A percentile compares a stretch with the other conserved stretches of the same genome.
phyloP scores from a whole-genome alignment of 1,140 invertebrate species.

The Tribolium castaneum region DNA sequence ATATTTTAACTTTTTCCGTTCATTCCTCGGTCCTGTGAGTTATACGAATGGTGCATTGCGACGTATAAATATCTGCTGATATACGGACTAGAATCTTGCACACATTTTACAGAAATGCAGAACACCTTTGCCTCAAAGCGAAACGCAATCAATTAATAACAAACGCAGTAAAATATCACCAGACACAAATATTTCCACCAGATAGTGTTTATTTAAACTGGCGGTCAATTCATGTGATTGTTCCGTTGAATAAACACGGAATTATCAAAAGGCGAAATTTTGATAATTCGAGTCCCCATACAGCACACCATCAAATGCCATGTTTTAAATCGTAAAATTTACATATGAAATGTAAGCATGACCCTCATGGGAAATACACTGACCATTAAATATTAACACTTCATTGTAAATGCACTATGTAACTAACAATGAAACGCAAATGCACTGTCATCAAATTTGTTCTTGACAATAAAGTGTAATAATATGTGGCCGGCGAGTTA shows the following conservation, averaged over 20 bases:
- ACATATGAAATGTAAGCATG: constrained; percentile 48
- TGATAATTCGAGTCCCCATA: constrained; percentile 25
- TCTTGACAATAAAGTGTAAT: constrained; percentile 38
- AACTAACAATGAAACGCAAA: constrained; percentile 47
- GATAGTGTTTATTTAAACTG: constrained; percentile 39
- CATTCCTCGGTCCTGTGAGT: constrained; percentile 24
- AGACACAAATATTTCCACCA: constrained; percentile 7
- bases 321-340: constrained; percentile 50
- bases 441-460: constrained; percentile 40
- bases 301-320: constrained; percentile 32
- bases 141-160: constrained; percentile 10
- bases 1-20: constrained; percentile 33
- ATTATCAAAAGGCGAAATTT: constrained; percentile 16
- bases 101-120: constrained; percentile 38
- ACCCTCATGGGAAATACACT: constrained; percentile 48
- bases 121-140: neutral
- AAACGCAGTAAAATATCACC: constrained; percentile 13
- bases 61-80: constrained; percentile 46
- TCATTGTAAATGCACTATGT: constrained; percentile 51
- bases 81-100: constrained; percentile 18
- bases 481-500: constrained; percentile 12
- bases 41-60: constrained; percentile 44
- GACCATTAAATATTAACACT: constrained; percentile 55
- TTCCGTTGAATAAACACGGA: neutral
- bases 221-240: neutral